A percentile compares a stretch with the other conserved stretches of the same genome.
Conservation (phyloP, 92 coral and sea anemone genomes). For the Diadumene lineata region DNA sequence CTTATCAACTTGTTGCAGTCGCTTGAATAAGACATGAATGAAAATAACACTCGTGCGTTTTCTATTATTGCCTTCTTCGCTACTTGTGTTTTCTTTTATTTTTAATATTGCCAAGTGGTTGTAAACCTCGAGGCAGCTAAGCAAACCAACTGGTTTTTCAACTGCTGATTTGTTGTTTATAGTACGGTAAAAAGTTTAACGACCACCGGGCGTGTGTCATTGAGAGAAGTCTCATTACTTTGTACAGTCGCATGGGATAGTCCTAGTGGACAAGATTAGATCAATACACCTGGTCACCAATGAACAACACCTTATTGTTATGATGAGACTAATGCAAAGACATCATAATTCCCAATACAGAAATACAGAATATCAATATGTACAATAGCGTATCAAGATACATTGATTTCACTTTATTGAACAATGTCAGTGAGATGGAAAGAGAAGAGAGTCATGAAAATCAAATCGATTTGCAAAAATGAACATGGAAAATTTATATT, state of each 20-base stretch:
- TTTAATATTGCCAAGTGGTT: background rate
- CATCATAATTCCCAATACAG: slow-evolving; percentile 13
- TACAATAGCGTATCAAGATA: background rate
- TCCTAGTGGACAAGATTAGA: slow-evolving; percentile 11
- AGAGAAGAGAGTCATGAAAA: too few relatives aligned
- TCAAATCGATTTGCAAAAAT: too few relatives aligned
- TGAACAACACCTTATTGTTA: slow-evolving; percentile 9
- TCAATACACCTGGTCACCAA: slow-evolving; percentile 20
- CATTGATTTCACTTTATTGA: too few relatives aligned
- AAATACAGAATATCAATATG: background rate
- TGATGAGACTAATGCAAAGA: slow-evolving; percentile 12
- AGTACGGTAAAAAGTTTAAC: slow-evolving; percentile 3
- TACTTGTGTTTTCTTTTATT: background rate
- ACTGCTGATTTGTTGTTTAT: slow-evolving; percentile 6
- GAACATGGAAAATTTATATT: too few relatives aligned
- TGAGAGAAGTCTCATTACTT: slow-evolving; percentile 9
- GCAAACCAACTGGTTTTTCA: slow-evolving; percentile 3
- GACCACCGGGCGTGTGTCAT: slow-evolving; percentile 28
- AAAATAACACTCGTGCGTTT: too few relatives aligned
- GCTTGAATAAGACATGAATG: too few relatives aligned
- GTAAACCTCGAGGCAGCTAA: slow-evolving; percentile 18
- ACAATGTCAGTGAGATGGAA: too few relatives aligned
- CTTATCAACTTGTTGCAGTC: too few relatives aligned
- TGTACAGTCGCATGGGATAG: slow-evolving; percentile 15
- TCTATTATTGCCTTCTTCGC: too few relatives aligned